Evolutionary conservation across 2,797 vertebrate species (phyloP).

Genomic region (Hozukius guyotensis): DNA sequence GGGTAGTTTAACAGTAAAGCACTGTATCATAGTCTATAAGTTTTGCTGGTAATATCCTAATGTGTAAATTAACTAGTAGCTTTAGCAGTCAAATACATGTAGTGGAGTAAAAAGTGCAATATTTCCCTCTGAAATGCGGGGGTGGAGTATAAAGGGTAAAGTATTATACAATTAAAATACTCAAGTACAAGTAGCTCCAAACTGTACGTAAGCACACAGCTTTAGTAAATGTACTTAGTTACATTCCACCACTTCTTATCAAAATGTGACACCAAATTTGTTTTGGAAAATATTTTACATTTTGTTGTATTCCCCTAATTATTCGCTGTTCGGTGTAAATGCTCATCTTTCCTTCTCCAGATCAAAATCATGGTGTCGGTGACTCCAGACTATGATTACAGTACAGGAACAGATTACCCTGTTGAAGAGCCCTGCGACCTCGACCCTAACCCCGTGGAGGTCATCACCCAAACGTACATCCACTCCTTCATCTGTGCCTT

Average conservation of each 20-base stretch:
- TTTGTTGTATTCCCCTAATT: background rate
- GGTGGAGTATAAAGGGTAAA: background rate
- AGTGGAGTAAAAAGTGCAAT: background rate
- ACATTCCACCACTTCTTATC: background rate
- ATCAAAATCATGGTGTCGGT: constrained; percentile 20
- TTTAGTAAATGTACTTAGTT: background rate
- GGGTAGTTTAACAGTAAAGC: background rate
- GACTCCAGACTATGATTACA: background rate
- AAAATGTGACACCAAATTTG: background rate
- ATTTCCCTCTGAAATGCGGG: background rate
- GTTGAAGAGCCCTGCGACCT: constrained; percentile 20
- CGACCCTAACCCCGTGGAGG: constrained; percentile 1
- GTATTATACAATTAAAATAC: background rate
- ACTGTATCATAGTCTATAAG: background rate
- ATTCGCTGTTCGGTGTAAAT: background rate
- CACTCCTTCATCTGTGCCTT: constrained; percentile 86
- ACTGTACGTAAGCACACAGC: background rate
- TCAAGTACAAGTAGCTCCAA: background rate
- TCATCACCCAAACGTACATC: constrained; percentile 60
- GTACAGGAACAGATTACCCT: fast-evolving
- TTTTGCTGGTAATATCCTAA: background rate
- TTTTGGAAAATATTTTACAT: background rate
- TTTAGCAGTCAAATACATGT: background rate
- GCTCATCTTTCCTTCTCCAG: constrained; percentile 27
- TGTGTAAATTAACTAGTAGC: background rate